These are phyloP conservation scores for Hemitrygon akajei DNA, from an alignment of 2,797 vertebrate species.

Conservation along the genomic window DNA sequence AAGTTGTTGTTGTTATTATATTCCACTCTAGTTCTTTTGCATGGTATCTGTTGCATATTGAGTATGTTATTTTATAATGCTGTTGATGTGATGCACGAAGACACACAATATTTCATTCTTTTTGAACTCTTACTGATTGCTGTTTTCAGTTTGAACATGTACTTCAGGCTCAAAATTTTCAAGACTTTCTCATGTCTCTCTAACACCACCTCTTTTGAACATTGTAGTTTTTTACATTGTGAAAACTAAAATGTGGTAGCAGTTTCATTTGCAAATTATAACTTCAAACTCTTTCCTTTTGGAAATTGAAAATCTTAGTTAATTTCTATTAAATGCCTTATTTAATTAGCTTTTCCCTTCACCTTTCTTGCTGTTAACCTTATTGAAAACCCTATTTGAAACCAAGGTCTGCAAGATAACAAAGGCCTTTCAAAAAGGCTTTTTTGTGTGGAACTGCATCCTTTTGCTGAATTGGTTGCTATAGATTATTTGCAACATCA, in stretches of 20 bases:
- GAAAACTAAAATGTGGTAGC: not conserved
- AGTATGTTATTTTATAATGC: not conserved
- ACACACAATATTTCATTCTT: not conserved
- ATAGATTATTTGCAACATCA: constrained; percentile 42
- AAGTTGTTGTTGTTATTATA: not conserved
- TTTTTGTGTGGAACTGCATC: constrained; percentile 39
- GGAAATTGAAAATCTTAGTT: constrained; percentile 16
- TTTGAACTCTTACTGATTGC: not conserved
- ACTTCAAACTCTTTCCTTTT: not conserved
- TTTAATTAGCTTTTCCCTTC: constrained; percentile 37
- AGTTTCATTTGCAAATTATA: constrained; percentile 12
- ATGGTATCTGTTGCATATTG: not conserved
- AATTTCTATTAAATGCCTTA: constrained; percentile 24
- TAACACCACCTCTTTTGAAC: not conserved
- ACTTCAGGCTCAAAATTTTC: not conserved
- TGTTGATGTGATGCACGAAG: not conserved
- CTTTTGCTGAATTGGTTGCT: constrained; percentile 48
- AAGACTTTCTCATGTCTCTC: not conserved
- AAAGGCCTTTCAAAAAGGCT: constrained; percentile 54
- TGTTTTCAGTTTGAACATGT: not conserved
- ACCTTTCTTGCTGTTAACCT: constrained; percentile 44
- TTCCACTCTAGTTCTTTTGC: not conserved
- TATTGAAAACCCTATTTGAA: constrained; percentile 47
- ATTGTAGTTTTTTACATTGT: not conserved
- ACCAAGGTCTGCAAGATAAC: constrained; percentile 48